Evolutionary conservation across 2,888 invertebrate species (phyloP), one percentile per base, ranked within the genome.

Genomic region (Drosophila leonis): DNA sequence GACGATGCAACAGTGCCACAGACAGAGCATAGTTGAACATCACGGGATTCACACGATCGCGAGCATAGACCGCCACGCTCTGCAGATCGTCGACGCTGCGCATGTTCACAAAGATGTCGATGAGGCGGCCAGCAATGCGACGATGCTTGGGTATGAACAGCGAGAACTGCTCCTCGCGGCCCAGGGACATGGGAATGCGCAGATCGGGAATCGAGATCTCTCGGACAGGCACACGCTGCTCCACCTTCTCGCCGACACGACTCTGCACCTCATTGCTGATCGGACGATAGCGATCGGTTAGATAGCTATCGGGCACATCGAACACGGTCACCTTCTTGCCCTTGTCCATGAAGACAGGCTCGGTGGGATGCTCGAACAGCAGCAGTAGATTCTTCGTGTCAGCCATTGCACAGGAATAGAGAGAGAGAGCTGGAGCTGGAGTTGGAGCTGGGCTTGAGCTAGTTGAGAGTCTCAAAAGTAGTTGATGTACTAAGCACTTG

Each of bases 1-100:
- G 91, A 12, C 94, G 93, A 93, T 97, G 96, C 79, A 96, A 93
- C 42, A 97, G 92, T 0, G 96, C 96, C 27, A 97, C 96, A 1
- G 97, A 96, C 35, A 95, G 94, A 29, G 96, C 95, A 91, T 97
- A 97, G 91, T 97, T 96, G 93, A 96, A 98, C 83, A 98, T 92
- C 75, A 96, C 95, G 0, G 97, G 95, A 92, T 98, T 98, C 6
- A 97, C 93, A 46, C 96, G 95, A 78, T 96, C 96, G 46, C 97
- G 94, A 33, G 95, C 94, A 86, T 94, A 97, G 15, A 95, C 95
- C 41, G 96, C 95, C 31, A 96, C 57, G 95, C 94, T 71, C 82
- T 95, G 93, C 65, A 97, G 94, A 75, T 97, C 97, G 0, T 96
- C 96, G 13, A 95, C 92, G 49, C 94, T 94, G 41, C 95, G 94